phyloP scores from a whole-genome alignment of 2,888 invertebrate genomes.

The Lycaena phlaeas region DNA sequence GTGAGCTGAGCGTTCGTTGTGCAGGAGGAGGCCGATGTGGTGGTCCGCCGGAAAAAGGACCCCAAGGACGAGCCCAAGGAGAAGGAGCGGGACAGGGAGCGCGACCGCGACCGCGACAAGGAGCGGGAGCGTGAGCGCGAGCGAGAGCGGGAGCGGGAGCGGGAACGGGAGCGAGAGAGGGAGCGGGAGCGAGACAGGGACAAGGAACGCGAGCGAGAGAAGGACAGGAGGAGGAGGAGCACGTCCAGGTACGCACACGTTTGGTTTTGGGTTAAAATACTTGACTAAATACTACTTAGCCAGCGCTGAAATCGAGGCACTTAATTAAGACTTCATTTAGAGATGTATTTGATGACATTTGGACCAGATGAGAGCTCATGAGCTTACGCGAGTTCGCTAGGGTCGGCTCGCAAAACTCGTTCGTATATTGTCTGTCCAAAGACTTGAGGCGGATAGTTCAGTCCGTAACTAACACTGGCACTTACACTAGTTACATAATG shows the following conservation, averaged over 20 bases:
- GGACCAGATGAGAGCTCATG: too few species aligned
- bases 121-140: constrained; percentile 44
- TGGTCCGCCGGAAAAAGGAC: constrained; percentile 64
- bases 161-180: constrained; percentile 38
- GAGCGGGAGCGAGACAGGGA: constrained; percentile 33
- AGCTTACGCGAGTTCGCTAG: too few species aligned
- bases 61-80: constrained; percentile 35
- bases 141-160: constrained; percentile 35
- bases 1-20: constrained; percentile 21
- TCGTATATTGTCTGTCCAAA: too few species aligned
- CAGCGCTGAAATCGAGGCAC: background rate
- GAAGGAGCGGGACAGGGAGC: constrained; percentile 51
- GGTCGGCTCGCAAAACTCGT: too few species aligned
- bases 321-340: too few species aligned
- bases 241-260: background rate
- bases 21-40: constrained; percentile 80
- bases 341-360: too few species aligned
- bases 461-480: too few species aligned
- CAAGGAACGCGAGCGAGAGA: constrained; percentile 30
- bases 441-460: too few species aligned
- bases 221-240: background rate
- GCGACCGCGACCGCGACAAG: constrained; percentile 43
- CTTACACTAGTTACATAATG: too few species aligned
- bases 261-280: background rate
- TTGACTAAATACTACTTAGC: background rate